Base-by-base conservation (phyloP, 2,888 invertebrate genomes). In the Boloria euphrosyne region DNA sequence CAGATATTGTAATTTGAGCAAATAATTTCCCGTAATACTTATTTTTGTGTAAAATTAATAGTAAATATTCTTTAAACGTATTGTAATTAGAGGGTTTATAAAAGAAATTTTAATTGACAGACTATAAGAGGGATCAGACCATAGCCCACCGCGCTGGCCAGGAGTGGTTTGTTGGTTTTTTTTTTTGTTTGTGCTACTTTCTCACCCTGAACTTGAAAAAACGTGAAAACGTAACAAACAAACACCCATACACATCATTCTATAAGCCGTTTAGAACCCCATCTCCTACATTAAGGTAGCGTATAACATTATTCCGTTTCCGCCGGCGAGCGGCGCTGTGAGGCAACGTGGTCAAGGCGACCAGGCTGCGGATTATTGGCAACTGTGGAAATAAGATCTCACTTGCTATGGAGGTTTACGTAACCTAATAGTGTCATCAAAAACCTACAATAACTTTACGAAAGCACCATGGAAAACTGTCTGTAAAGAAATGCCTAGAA, bases 291-390 rank as follows among this genome's bases (percentile, higher is more conserved):
- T 60, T 53, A 61, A 46, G 65, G 68, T 54, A 71, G 71, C 73
- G 62, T 70, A 69, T 70, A 69, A 71, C 72, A 73, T 71, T 73
- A 74, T 73, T 77, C 78, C 76, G 74, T 79, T 79, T 79, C 80
- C 79, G 76, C 71, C 74, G 76, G 74, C 74, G 77, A 75, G 75
- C 73, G 71, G 71, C 71, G 66, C 62, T 70, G 72, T 81, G 78
- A 71, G 67, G 80, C 79, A 80, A 81, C 74, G 65, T 76, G 81
- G 80, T 82, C 82, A 82, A 82, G 82, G 82, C 77, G 73, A 82
- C 81, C 50, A 74, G 76, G 43, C 62, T 58, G 67, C 65, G 69
- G 68, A 73, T 66, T 69, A 70, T 73, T 76, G 73, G 66, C 75
- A 72, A 76, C 69, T 69, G 69, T 70, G 61, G 74, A 69, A 72